Evolutionary conservation across 2,888 invertebrate genomes (phyloP).

Genomic region (Hesperia comma): DNA sequence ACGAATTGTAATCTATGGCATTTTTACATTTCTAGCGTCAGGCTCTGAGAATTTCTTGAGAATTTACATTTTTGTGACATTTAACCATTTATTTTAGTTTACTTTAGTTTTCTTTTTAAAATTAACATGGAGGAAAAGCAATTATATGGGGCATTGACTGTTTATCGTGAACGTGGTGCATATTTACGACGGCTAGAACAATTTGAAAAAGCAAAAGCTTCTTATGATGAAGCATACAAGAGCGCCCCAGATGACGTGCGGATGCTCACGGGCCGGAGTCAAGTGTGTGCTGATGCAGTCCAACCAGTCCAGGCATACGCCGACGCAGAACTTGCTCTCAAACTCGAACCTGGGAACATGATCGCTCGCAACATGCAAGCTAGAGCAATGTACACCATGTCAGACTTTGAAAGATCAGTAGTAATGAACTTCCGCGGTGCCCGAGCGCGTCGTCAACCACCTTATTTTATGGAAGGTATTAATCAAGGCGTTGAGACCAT

Average conservation of each 20-base stretch:
- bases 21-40: slow-evolving; percentile 23
- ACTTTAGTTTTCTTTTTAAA: slow-evolving; percentile 41
- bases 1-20: neutral
- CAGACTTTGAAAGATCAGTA: slow-evolving; percentile 74
- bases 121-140: slow-evolving; percentile 71
- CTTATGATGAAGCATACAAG: slow-evolving; percentile 72
- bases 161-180: slow-evolving; percentile 75
- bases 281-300: slow-evolving; percentile 74
- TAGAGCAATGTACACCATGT: slow-evolving; percentile 76
- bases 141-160: slow-evolving; percentile 69
- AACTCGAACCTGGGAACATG: slow-evolving; percentile 72
- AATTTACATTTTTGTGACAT: neutral
- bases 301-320: slow-evolving; percentile 71
- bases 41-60: slow-evolving; percentile 6
- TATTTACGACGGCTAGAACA: slow-evolving; percentile 73
- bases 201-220: slow-evolving; percentile 72
- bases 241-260: slow-evolving; percentile 66
- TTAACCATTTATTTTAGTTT: slow-evolving; percentile 33
- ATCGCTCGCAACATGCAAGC: slow-evolving; percentile 75
- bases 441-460: slow-evolving; percentile 65
- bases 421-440: slow-evolving; percentile 75
- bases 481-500: slow-evolving; percentile 77
- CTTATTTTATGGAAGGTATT: slow-evolving; percentile 76
- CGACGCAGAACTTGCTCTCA: slow-evolving; percentile 73
- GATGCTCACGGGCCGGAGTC: slow-evolving; percentile 71